phyloP scores from a whole-genome alignment of 2,113 vertebrate species.

The Zosterops japonicus region DNA sequence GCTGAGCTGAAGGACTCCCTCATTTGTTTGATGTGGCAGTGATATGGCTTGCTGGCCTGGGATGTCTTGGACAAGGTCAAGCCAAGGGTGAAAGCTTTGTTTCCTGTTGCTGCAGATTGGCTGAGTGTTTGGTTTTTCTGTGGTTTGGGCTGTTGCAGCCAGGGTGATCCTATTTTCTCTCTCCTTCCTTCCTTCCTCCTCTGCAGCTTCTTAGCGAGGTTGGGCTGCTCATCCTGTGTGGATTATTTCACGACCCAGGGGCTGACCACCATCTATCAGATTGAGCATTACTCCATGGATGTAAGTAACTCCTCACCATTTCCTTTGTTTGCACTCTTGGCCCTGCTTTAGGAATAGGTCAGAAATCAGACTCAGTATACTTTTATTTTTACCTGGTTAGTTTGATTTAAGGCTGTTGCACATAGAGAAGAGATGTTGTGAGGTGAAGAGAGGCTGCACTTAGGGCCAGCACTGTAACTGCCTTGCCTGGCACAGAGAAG shows the following conservation, averaged over 20 bases:
- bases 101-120: slow-evolving; percentile 66
- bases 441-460: not conserved
- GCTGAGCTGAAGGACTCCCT: not conserved
- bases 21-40: not conserved
- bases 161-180: slow-evolving; percentile 82
- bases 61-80: slow-evolving; percentile 30
- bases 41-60: not conserved
- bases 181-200: slow-evolving; percentile 72
- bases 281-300: slow-evolving; percentile 99
- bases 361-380: not conserved
- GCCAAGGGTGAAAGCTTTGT: slow-evolving; percentile 51
- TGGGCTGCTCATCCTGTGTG: slow-evolving; percentile 98
- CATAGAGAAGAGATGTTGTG: not conserved
- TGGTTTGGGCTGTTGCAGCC: slow-evolving; percentile 76
- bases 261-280: slow-evolving; percentile 99
- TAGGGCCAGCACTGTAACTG: not conserved
- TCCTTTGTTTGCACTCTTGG: slow-evolving; percentile 49
- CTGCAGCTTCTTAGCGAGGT: slow-evolving; percentile 95
- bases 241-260: slow-evolving; percentile 99
- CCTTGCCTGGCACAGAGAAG: not conserved
- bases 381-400: not conserved
- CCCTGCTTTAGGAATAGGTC: slow-evolving; percentile 34
- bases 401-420: not conserved
- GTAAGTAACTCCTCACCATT: slow-evolving; percentile 85
- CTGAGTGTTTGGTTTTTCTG: slow-evolving; percentile 74